Evolutionary conservation across 2,797 vertebrate species (phyloP).

Genomic region (Mycteria americana): DNA sequence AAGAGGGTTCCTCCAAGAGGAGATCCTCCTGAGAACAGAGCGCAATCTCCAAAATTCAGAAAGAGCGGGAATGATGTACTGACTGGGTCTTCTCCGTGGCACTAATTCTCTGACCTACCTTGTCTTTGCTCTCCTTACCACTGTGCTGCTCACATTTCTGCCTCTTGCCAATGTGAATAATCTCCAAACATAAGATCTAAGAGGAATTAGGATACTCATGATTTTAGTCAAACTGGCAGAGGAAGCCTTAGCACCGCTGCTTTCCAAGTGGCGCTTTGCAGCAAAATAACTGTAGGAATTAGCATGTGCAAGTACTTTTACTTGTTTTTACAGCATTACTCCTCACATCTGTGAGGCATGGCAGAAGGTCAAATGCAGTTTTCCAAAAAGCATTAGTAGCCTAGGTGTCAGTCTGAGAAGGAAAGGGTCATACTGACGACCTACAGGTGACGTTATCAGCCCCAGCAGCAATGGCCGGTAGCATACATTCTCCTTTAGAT

Average conservation of each 20-base stretch:
- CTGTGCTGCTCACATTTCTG: background rate
- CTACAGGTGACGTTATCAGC: fast-evolving
- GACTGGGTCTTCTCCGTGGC: background rate
- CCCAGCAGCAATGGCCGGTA: background rate
- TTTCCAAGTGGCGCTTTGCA: background rate
- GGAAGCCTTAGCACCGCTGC: background rate
- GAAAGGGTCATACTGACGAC: background rate
- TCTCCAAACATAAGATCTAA: background rate
- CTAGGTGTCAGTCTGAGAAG: background rate
- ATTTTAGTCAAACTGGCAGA: background rate
- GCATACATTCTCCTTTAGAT: background rate
- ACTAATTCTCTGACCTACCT: background rate
- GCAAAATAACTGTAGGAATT: background rate
- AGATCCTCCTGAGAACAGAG: background rate
- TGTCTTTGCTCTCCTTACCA: background rate
- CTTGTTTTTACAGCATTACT: background rate
- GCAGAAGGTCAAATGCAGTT: background rate
- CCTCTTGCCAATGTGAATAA: background rate
- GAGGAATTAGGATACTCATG: background rate
- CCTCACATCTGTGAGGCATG: background rate
- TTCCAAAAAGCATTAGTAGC: background rate
- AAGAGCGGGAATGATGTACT: background rate
- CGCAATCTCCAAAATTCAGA: background rate
- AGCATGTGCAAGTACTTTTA: fast-evolving
- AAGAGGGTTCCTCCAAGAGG: background rate